Evolutionary conservation across 2,888 invertebrate species (phyloP), one percentile per base, ranked within the genome.

Genomic region (Pristionchus arcanus): DNA sequence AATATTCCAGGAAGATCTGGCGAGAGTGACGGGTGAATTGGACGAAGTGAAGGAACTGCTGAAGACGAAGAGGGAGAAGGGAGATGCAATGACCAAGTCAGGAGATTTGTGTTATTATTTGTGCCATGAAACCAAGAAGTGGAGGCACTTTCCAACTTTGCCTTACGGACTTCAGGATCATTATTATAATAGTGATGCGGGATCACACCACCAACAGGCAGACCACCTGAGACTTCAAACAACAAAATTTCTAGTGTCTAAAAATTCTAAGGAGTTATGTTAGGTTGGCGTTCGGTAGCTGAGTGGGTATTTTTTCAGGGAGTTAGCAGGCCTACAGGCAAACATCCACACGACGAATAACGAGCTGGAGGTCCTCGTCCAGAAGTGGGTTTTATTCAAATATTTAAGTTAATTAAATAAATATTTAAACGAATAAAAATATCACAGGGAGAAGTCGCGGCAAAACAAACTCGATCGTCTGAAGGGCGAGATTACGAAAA

Each of bases 41-140:
- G 88, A 81, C 1, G 77, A 84, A n/a, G 90, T 91, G 0, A 85
- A 91, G n/a, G 92, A 90, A 25, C 85, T 90, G 49, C 42, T 91
- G 85, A 90, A 92, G 34, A 90, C 92, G 84, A 90, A 90, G 11
- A 59, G 34, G 4, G 91, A 88, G 13, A 42, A 90, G 4, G 83
- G 90, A 31, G 68, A 85, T 16, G 68, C 68, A 25, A 91, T 92
- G 74, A 89, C 89, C 34, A 92, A 90, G 34, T 68, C 21, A 77
- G 77, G 42, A 49, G 42, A n/a, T 28, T 15, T 2, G 28, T 2
- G 42, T 49, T 9, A 49, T 49, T 49, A 49, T 49, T 0, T 3
- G 5, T 49, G 4, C 13, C 42, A 9, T 49, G 42, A 49, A 9
- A 9, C 42, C 11, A 49, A 49, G 9, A 49, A 7, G 1, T 9